phyloP scores from a whole-genome alignment of 2,888 invertebrate species.

The Fabriciana adippe region DNA sequence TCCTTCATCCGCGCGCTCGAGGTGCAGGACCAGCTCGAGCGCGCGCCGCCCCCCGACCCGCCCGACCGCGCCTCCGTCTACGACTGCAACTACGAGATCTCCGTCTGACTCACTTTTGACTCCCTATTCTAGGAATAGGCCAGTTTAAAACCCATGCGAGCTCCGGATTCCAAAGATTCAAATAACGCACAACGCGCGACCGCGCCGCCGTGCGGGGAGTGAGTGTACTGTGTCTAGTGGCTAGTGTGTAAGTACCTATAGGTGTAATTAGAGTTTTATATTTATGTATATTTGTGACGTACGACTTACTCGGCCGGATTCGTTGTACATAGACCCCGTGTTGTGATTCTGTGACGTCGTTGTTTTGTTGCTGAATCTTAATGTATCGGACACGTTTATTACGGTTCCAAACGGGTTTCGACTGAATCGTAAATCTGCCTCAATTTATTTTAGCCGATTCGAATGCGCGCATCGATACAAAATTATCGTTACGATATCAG shows the following conservation, averaged over 20 bases:
- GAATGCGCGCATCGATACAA: slow-evolving; percentile 28
- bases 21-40: slow-evolving; percentile 95
- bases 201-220: slow-evolving; percentile 16
- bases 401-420: slow-evolving; percentile 52
- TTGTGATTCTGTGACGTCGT: slow-evolving; percentile 58
- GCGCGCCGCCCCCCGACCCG: slow-evolving; percentile 85
- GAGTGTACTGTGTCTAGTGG: slow-evolving; percentile 32
- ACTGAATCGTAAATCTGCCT: slow-evolving; percentile 63
- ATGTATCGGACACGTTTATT: slow-evolving; percentile 26
- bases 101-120: slow-evolving; percentile 85
- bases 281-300: slow-evolving; percentile 72
- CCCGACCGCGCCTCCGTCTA: slow-evolving; percentile 95
- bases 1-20: slow-evolving; percentile 94
- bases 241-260: slow-evolving; percentile 45
- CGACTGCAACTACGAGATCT: slow-evolving; percentile 97
- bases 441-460: slow-evolving; percentile 49
- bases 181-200: slow-evolving; percentile 43
- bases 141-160: slow-evolving; percentile 33
- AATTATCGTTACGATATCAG: slow-evolving; percentile 22
- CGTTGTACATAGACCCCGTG: slow-evolving; percentile 67
- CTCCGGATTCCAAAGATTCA: slow-evolving; percentile 45
- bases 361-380: slow-evolving; percentile 22
- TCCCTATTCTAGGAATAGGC: slow-evolving; percentile 42
- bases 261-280: slow-evolving; percentile 57
- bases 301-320: slow-evolving; percentile 48